Base-by-base conservation (phyloP, 1,140 invertebrate species). In the Panagrolaimus sp. region DNA sequence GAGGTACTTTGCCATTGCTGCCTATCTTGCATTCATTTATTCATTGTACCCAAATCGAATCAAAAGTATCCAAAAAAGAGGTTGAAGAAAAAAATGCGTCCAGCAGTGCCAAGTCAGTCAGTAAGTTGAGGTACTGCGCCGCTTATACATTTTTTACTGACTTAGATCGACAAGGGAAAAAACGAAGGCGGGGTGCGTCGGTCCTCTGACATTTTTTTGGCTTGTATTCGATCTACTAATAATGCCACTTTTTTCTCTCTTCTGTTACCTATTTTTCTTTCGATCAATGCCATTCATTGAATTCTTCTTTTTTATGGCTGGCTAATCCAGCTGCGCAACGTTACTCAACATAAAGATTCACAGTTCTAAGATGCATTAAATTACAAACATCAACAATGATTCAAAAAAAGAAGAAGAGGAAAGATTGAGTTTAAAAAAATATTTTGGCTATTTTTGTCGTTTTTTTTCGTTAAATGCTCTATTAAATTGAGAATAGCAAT, bases 91-190 rank as follows among this genome's bases (percentile, higher is more conserved):
- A 27, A 57, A 20, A 20, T 57, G 27, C 27, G 51, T 57, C 51
- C 51, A 20, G 51, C 51, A 57, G 51, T 57, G 51, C 51, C 51
- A 27, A 57, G 51, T 57, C 51, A 57, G 51, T 57, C 20, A 57
- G n/a, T n/a, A n/a, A n/a, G n/a, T n/a, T n/a, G n/a, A n/a, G 51
- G 51, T 20, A 25, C 9, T 20, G 51, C 20, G 51, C 51, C 51
- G 51, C 51, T 11, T 38, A 38, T 38, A 4, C n/a, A 4, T 38
- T 20, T 57, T 57, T 57, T 57, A 57, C 51, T 25, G 51, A 57
- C 51, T 57, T 20, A 57, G 20, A 11, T 57, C 20, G 13, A 25
- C 7, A 2, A 38, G 2, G 7, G 7, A 38, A 38, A 38, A 38
- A 38, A 27, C 9, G 27, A 25, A 11, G 51, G 51, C 20, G 51